Base-by-base conservation (phyloP, 2,888 invertebrate species). In the Bhutanitis thaidina region DNA sequence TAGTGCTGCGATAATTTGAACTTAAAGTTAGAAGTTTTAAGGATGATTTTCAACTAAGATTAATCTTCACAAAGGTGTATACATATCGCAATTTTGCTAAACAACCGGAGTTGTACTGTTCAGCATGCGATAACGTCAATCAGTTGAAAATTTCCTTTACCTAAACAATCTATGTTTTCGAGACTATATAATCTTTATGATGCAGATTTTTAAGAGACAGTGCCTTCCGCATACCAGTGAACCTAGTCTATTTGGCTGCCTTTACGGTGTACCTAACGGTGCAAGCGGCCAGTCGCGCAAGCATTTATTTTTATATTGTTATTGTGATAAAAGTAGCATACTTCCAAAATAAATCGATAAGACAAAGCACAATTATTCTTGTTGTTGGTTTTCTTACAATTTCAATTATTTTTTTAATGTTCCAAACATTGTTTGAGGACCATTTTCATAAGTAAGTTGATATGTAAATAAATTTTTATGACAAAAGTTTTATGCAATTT, bases 291-390 rank as follows among this genome's bases (percentile, higher is more conserved):
- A 83, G 85, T 86, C 85, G 75, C 72, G 76, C 68, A 67, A 86
- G 88, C 88, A 89, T 89, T 89, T 89, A 89, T 88, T 87, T 88
- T 87, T 83, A 79, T 84, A 83, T 78, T 80, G 80, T 86, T 84
- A 58, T 64, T 67, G 64, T 66, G 63, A 65, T 64, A 62, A 58
- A 8, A 60, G 49, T 53, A 43, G 52, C 15, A 15, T 52, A 52
- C 48, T 53, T 57, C 54, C 41, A 56, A 58, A 51, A 43, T 43
- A 64, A 64, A 65, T 66, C 58, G 70, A 8, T 34, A 34, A 34
- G 12, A 27, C 63, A 51, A 53, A 55, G 52, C 41, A 43, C 49
- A 50, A 43, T 15, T 43, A 30, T 43, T 29, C 15, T 30, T 27
- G 35, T 49, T 41, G 27, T 36, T 53, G 25, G 32, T 37, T 36